These are phyloP conservation scores for Pristionchus japonicus DNA, from an alignment of 2,888 invertebrate genomes.

Conservation along the genomic window DNA sequence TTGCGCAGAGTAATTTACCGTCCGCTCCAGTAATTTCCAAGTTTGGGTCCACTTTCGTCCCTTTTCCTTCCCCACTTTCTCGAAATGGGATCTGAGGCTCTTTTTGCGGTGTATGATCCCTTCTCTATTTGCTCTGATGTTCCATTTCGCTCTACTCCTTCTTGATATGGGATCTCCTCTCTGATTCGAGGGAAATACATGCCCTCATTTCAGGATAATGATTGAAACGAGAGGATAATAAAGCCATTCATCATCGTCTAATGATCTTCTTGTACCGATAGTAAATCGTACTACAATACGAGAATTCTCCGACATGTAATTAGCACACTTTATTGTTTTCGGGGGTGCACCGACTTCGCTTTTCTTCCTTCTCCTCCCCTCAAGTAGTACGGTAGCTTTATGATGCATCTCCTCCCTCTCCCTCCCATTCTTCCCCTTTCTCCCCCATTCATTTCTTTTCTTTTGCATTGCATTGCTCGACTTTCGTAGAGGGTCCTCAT, in stretches of 20 bases:
- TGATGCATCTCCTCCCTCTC: slow-evolving; percentile 26
- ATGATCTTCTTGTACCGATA: neutral
- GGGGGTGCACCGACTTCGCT: neutral
- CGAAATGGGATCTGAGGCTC: neutral
- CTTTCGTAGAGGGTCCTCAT: slow-evolving; percentile 17
- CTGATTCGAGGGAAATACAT: neutral
- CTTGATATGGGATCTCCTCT: slow-evolving; percentile 11
- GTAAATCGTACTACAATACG: slow-evolving; percentile 1
- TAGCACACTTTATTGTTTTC: slow-evolving; percentile 32
- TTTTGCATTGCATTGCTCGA: neutral
- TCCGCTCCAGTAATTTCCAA: neutral
- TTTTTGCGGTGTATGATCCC: slow-evolving; percentile 9
- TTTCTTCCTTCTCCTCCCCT: neutral
- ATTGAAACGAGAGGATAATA: neutral
- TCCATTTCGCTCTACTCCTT: slow-evolving; percentile 12
- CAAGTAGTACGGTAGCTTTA: slow-evolving; percentile 9
- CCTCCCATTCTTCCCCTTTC: neutral
- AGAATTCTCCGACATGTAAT: neutral
- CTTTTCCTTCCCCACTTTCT: neutral
- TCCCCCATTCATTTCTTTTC: slow-evolving; percentile 11
- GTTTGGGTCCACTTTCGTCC: neutral
- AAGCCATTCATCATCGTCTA: neutral
- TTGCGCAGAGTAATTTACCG: neutral
- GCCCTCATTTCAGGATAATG: neutral
- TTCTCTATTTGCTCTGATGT: slow-evolving; percentile 15